Evolutionary conservation across 2,113 vertebrate species (phyloP), one percentile per base, ranked within the genome.

Genomic region (Gopherus evgoodei): DNA sequence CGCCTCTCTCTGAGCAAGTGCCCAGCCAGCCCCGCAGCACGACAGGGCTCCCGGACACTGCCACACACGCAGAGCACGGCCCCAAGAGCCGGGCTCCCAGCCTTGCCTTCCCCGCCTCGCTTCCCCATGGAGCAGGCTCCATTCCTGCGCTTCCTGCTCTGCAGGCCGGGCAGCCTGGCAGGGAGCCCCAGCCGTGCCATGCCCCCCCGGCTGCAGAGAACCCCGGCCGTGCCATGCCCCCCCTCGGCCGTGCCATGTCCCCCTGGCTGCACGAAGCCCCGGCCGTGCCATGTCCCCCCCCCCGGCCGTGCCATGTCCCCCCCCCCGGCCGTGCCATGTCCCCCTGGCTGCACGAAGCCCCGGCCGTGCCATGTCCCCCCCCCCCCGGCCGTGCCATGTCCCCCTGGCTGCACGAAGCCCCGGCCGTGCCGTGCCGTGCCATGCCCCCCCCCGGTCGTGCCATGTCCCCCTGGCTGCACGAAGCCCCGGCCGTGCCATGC

Each of bases 31-130:
- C 75, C 56, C 16, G 2, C 35, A 38, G 8, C 27, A 1, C 5
- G 6, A 2, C 54, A 5, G 6, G 9, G 38, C 52, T 47, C 5
- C 44, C 16, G 8, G n/a, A 5, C 29, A 53, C 53, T 27, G n/a
- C 57, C 1, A 11, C 27, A 14, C 3, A 3, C 47, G 29, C 50
- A 7, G 5, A 4, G 19, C 76, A 1, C 10, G 4, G 27, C 59
- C 5, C 27, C 27, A 31, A 3, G 59, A 35, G 59, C 42, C 53
- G 5, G 1, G 3, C 3, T 5, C 35, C 29, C 25, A 29, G 10
- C 65, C 44, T 17, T 25, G 8, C 59, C 13, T 9, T 6, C 4
- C 7, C 31, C 7, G 12, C 35, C 11, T 14, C 21, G 21, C 3
- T 7, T 59, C 57, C 59, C 59, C 12, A 6, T 4, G 16, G 69